Base-by-base conservation (phyloP, 2,888 invertebrate genomes). In the Eledona agricola region DNA sequence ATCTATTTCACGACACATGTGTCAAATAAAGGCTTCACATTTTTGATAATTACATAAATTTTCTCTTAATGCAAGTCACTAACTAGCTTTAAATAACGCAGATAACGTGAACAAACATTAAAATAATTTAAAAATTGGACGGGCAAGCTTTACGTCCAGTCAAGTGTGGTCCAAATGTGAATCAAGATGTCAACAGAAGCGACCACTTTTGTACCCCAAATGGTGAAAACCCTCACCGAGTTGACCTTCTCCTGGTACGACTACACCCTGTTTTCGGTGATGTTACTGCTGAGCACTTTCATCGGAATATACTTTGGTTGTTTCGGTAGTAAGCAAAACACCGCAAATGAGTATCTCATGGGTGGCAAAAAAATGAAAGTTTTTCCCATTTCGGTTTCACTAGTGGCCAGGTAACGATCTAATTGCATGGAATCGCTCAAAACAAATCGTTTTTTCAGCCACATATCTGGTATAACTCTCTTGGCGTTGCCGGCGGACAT, bases 401-500 rank as follows among this genome's bases (percentile, higher is more conserved):
- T 90, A 6, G 82, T 88, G 61, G 86, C 90, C 3, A 88, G 88
- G 88, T 88, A 74, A 78, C 77, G 13, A 3, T 6, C 16, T 17
- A 34, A 34, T 25, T 2, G n/a, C 13, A 19, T 11, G 17, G 1
- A 19, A 7, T 42, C 22, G 13, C n/a, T 9, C 7, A n/a, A 10
- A 7, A 34, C 51, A 31, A 49, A 38, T 11, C 4, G 6, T 6
- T 45, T 38, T 74, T 77, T 31, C 73, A 89, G 89, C 66, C 86
- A 87, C 58, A 76, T 89, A 63, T 89, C 89, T 1, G 89, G 89
- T 20, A 84, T 90, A 29, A 88, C 88, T 0, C 74, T 90, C 3
- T 78, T 90, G 4, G 90, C 87, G 0, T 81, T 87, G 3, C 89
- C 90, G 0, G 83, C 88, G 0, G 90, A 90, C 69, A 83, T 89